phyloP scores from a whole-genome alignment of 2,113 vertebrate species.

The Gymnogyps californianus region DNA sequence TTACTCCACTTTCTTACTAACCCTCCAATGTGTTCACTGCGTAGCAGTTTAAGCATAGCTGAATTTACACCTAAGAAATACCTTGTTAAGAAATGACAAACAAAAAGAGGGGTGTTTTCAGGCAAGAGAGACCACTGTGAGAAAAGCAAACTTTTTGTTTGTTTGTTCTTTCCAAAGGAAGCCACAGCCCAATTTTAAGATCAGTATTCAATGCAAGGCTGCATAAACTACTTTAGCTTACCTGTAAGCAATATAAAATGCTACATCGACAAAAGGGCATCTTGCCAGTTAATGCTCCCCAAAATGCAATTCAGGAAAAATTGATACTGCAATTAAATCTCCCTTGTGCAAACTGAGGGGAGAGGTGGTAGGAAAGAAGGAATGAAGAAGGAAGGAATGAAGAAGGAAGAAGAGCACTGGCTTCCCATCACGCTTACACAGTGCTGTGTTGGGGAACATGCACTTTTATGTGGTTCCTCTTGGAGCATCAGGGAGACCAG shows the following conservation, averaged over 20 bases:
- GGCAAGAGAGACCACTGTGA: background rate
- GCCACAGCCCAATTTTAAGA: background rate
- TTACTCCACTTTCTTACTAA: background rate
- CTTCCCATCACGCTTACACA: background rate
- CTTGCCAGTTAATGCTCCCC: background rate
- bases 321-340: background rate
- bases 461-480: background rate
- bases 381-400: background rate
- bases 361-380: background rate
- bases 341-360: background rate
- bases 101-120: background rate
- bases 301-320: background rate
- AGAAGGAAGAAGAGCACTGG: background rate
- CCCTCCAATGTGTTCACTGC: background rate
- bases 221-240: background rate
- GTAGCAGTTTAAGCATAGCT: background rate
- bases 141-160: background rate
- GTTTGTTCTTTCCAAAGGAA: background rate
- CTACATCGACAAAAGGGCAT: background rate
- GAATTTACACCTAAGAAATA: background rate
- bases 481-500: background rate
- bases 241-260: background rate
- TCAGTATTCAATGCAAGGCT: background rate
- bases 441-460: background rate
- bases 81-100: background rate